phyloP scores from a whole-genome alignment of 2,888 invertebrate species.

The Brachycybe producta region DNA sequence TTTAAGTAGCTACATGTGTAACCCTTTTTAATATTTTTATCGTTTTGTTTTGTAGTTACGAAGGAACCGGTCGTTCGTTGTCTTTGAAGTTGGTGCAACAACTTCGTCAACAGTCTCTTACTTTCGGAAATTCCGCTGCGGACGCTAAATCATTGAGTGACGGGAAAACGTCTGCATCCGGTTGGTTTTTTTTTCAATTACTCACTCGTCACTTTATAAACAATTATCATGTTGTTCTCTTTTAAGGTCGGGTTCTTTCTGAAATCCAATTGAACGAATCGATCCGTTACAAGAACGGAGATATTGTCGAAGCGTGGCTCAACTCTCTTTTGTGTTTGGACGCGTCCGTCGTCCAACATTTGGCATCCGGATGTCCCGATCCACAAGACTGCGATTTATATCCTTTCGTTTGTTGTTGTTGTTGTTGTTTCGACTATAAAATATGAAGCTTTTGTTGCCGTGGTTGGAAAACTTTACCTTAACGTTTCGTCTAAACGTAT shows the following conservation, averaged over 20 bases:
- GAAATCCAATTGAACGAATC: conserved; percentile 68
- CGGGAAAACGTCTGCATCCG: background rate
- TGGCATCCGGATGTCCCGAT: conserved; percentile 70
- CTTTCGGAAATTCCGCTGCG: conserved; percentile 40
- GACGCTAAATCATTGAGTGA: conserved; percentile 8
- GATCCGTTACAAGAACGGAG: conserved; percentile 78
- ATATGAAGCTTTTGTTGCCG: background rate
- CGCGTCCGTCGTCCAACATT: conserved; percentile 52
- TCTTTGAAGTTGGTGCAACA: conserved; percentile 89
- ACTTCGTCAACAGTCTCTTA: conserved; percentile 50
- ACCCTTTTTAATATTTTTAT: background rate
- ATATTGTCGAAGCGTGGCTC: conserved; percentile 83
- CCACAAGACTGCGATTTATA: conserved; percentile 79
- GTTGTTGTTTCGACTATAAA: conserved; percentile 2
- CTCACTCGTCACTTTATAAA: background rate
- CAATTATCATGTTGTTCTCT: conserved; percentile 5
- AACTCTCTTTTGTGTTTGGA: conserved; percentile 82
- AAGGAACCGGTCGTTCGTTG: conserved; percentile 92
- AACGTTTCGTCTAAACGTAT: conserved; percentile 11
- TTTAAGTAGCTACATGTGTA: too few relatives aligned
- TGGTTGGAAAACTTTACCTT: background rate
- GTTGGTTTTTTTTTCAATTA: background rate
- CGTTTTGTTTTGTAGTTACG: conserved; percentile 46
- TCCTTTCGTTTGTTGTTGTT: conserved; percentile 19
- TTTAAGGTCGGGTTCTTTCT: conserved; percentile 34